Evolutionary conservation across 2,113 vertebrate species (phyloP).

Genomic region (Cephalopholis sonnerati): DNA sequence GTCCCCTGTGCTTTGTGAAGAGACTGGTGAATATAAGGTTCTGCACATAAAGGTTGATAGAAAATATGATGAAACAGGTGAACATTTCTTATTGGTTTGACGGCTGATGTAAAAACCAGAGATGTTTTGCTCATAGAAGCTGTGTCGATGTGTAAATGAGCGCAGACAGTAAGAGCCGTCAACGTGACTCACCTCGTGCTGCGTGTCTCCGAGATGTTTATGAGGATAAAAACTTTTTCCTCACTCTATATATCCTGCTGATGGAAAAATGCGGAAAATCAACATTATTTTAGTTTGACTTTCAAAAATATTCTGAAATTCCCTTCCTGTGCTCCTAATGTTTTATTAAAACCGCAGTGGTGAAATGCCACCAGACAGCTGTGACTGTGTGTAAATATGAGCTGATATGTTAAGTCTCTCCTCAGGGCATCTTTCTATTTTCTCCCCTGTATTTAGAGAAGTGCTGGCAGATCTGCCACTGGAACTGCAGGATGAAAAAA

Average conservation of each 20-base stretch:
- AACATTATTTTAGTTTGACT: conserved; percentile 32
- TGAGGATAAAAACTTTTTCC: not conserved
- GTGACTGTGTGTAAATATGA: conserved; percentile 40
- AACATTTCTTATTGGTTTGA: not conserved
- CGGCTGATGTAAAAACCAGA: not conserved
- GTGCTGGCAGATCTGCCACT: conserved; percentile 29
- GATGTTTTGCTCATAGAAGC: not conserved
- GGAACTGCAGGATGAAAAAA: not conserved
- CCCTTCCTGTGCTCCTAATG: not conserved
- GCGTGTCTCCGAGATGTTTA: not conserved
- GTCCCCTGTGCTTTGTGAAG: not conserved
- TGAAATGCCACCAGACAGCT: conserved; percentile 30
- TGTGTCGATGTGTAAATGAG: not conserved
- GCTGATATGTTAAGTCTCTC: conserved; percentile 26
- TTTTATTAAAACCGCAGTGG: conserved; percentile 15
- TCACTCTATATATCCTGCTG: not conserved
- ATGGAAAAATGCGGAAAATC: not conserved
- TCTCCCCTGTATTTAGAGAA: conserved; percentile 30
- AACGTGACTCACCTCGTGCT: too few relatives aligned
- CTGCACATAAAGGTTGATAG: not conserved
- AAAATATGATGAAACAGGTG: not conserved
- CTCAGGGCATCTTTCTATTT: conserved; percentile 27
- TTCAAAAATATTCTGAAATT: conserved; percentile 10
- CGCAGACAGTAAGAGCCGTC: not conserved
- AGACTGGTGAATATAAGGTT: not conserved